Percentiles rank a stretch among this genome's conserved stretches.
phyloP scores from a whole-genome alignment of 2,113 vertebrate species.

The Spheniscus mendiculus region DNA sequence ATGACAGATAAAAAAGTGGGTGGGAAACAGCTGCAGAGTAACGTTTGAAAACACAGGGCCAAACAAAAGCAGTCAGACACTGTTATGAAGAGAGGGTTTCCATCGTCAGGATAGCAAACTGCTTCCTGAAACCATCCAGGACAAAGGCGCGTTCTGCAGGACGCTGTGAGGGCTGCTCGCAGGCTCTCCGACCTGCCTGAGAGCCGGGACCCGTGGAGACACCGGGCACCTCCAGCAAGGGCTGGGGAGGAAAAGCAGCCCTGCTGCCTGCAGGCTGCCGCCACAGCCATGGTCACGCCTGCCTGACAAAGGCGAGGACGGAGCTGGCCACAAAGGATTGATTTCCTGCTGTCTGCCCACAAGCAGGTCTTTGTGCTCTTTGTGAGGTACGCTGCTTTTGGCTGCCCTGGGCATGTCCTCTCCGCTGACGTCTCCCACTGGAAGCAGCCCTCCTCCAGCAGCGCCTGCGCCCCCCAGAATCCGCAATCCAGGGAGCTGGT shows the following conservation, averaged over 20 bases:
- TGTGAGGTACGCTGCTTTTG: background rate
- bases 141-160: background rate
- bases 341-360: background rate
- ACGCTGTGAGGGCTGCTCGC: background rate
- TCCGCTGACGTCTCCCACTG: background rate
- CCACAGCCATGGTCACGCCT: background rate
- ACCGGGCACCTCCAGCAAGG: background rate
- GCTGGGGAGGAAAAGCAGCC: background rate
- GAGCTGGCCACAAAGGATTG: background rate
- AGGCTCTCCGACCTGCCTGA: background rate
- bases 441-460: background rate
- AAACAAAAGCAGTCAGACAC: background rate
- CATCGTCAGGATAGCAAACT: background rate
- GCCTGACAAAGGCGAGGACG: background rate
- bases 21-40: background rate
- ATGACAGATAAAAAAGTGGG: background rate
- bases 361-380: background rate
- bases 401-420: fast-evolving
- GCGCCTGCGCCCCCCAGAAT: fast-evolving
- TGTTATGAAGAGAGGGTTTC: background rate
- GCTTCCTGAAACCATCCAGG: background rate
- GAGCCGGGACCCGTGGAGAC: fast-evolving
- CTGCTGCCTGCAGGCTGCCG: background rate
- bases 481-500: background rate
- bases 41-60: background rate